phyloP scores from a whole-genome alignment of 2,113 vertebrate genomes.

The Anhinga anhinga region DNA sequence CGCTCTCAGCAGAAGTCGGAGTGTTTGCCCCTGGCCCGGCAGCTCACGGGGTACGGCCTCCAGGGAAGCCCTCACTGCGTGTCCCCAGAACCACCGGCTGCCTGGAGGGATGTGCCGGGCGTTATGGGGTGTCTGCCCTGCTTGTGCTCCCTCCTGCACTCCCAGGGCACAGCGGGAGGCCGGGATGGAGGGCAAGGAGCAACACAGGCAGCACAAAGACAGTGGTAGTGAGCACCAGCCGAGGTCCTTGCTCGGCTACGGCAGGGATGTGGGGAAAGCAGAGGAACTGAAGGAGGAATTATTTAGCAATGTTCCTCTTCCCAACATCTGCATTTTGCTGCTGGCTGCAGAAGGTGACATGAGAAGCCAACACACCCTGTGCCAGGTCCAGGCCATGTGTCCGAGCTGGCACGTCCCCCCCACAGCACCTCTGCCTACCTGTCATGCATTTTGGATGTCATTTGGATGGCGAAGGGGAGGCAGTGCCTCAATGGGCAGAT shows the following conservation, averaged over 20 bases:
- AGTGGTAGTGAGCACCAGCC: neutral
- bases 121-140: neutral
- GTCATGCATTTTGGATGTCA: neutral
- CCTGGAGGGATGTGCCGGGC: neutral
- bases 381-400: accelerated
- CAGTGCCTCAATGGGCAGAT: neutral
- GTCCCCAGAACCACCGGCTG: neutral
- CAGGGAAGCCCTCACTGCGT: neutral
- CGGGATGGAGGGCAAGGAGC: neutral
- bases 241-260: neutral
- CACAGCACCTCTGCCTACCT: accelerated
- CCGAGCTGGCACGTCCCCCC: accelerated
- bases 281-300: neutral
- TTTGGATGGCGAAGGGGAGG: neutral
- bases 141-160: neutral
- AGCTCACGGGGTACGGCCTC: accelerated
- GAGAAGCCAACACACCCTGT: neutral
- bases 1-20: accelerated
- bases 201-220: neutral
- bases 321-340: neutral
- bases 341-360: neutral
- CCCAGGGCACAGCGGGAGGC: neutral
- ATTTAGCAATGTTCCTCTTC: neutral
- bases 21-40: neutral
- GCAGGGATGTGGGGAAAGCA: neutral